These are phyloP conservation scores for Mionectes olivaceus DNA, from an alignment of 2,797 vertebrate genomes.

Conservation along the genomic window DNA sequence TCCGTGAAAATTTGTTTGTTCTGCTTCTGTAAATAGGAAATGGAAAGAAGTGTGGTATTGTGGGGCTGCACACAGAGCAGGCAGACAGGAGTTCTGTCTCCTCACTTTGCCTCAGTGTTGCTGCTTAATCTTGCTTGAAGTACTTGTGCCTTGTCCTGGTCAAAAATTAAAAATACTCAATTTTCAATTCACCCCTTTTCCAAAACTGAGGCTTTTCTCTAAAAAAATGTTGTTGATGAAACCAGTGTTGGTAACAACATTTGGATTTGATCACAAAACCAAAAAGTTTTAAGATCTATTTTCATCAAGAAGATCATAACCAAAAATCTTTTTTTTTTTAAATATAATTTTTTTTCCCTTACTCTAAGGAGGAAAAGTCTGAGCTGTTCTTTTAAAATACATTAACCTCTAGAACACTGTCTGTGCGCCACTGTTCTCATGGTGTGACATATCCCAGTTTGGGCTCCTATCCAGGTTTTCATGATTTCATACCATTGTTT, in stretches of 20 bases:
- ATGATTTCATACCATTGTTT: neutral
- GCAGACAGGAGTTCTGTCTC: neutral
- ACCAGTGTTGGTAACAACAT: neutral
- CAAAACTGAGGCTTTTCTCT: neutral
- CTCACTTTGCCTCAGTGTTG: neutral
- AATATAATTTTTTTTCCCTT: neutral
- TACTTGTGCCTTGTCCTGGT: neutral
- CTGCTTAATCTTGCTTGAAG: neutral
- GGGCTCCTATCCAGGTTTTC: neutral
- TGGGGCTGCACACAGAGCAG: neutral
- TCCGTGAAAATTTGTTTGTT: neutral
- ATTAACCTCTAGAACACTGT: neutral
- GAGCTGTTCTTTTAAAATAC: neutral
- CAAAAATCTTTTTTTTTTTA: neutral
- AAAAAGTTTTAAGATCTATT: neutral
- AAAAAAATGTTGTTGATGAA: neutral
- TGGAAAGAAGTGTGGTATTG: neutral
- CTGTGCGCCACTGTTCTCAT: neutral
- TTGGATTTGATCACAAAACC: neutral
- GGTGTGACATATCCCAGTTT: neutral
- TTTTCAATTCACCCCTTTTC: neutral
- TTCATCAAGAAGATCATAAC: neutral
- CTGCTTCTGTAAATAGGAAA: neutral
- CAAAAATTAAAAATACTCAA: neutral
- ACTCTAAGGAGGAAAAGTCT: neutral